phyloP scores from a whole-genome alignment of 2,888 invertebrate species.

The Lithosia quadra region DNA sequence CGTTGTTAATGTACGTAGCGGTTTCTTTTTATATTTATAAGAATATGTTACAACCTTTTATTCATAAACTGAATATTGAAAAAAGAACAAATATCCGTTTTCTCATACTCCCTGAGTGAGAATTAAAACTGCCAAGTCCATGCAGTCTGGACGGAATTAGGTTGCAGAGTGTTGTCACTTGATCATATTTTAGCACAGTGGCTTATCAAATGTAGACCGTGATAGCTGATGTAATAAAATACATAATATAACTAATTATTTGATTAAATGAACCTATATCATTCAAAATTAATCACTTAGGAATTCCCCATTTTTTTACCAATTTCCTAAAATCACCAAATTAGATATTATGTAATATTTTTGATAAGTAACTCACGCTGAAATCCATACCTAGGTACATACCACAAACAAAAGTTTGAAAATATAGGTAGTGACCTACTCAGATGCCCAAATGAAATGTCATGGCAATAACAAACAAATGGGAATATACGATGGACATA shows the following conservation, averaged over 20 bases:
- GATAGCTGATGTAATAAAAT: too few species aligned
- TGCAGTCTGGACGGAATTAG: background rate
- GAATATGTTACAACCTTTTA: background rate
- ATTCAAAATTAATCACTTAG: background rate
- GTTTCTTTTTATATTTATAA: background rate
- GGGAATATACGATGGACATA: constrained; percentile 23
- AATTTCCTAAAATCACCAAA: background rate
- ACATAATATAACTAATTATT: background rate
- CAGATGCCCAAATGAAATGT: constrained; percentile 30
- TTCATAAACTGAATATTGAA: background rate
- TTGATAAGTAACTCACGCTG: background rate
- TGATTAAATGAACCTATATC: background rate
- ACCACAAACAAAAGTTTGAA: constrained; percentile 24
- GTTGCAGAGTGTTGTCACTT: background rate
- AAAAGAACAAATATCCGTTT: background rate
- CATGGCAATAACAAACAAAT: constrained; percentile 35
- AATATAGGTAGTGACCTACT: too few species aligned
- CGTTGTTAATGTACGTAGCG: constrained; percentile 4
- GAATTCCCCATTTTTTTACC: too few species aligned
- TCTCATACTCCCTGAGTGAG: constrained; percentile 2
- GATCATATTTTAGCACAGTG: background rate
- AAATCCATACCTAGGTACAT: constrained; percentile 10
- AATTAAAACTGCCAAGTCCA: too few species aligned
- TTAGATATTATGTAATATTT: background rate
- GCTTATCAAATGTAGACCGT: background rate